Evolutionary conservation across 2,888 invertebrate genomes (phyloP).

Genomic region (Ormyrus rosae): DNA sequence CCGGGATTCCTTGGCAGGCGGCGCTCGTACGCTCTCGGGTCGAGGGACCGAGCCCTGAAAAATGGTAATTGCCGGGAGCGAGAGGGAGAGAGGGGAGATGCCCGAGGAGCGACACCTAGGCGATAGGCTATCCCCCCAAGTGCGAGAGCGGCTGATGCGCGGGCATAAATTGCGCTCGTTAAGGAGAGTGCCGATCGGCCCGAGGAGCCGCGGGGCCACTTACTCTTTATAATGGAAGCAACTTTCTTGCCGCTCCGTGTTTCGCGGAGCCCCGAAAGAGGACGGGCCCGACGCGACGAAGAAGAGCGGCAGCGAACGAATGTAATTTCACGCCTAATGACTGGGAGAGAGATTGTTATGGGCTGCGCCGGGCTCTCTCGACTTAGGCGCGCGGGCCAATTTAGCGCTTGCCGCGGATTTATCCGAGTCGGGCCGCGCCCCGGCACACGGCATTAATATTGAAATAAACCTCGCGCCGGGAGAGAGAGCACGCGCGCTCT

Average conservation of each 20-base stretch:
- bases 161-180: too few species aligned
- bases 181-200: too few species aligned
- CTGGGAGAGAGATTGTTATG: slow-evolving; percentile 1
- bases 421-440: neutral
- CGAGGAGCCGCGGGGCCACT: neutral
- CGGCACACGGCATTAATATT: neutral
- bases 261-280: too few species aligned
- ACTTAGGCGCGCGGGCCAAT: neutral
- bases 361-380: neutral
- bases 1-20: slow-evolving; percentile 30
- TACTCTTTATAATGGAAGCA: neutral
- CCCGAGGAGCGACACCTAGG: too few species aligned
- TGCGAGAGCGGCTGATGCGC: too few species aligned
- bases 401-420: slow-evolving; percentile 3
- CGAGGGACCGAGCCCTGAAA: neutral
- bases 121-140: too few species aligned
- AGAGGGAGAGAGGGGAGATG: neutral
- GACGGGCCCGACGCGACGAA: neutral
- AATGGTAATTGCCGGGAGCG: neutral
- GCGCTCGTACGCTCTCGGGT: slow-evolving; percentile 1
- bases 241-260: neutral
- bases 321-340: slow-evolving; percentile 28
- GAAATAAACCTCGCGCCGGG: neutral
- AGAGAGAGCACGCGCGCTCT: neutral
- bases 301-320: neutral